phyloP scores from a whole-genome alignment of 2,113 vertebrate genomes.

The Variabilichromis moorii region DNA sequence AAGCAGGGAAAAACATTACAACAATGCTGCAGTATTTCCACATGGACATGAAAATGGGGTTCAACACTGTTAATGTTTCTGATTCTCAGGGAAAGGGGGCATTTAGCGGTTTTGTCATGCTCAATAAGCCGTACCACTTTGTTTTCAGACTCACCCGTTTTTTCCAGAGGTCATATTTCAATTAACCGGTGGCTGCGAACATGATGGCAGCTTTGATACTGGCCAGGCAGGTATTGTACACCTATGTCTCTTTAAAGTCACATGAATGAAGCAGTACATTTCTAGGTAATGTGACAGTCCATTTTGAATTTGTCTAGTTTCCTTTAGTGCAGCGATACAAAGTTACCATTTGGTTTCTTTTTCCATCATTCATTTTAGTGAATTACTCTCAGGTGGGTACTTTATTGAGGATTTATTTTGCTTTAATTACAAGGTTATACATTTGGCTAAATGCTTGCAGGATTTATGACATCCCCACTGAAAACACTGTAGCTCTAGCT shows the following conservation, averaged over 20 bases:
- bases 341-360: background rate
- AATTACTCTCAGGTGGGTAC: constrained; percentile 34
- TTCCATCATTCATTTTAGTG: constrained; percentile 29
- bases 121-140: constrained; percentile 19
- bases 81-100: constrained; percentile 11
- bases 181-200: background rate
- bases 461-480: constrained; percentile 36
- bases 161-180: constrained; percentile 23
- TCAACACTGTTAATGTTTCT: background rate
- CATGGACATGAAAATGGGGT: constrained; percentile 10
- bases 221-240: constrained; percentile 11
- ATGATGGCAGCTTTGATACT: constrained; percentile 13
- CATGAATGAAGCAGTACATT: constrained; percentile 16
- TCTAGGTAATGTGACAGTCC: background rate
- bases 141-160: background rate
- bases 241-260: background rate
- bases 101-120: constrained; percentile 30
- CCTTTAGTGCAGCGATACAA: background rate
- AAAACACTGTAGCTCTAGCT: constrained; percentile 18
- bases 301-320: constrained; percentile 8
- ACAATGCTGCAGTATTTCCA: background rate
- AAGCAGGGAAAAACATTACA: constrained; percentile 25
- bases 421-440: constrained; percentile 54
- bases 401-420: constrained; percentile 49
- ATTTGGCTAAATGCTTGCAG: constrained; percentile 29